These are phyloP conservation scores for Leptinotarsa juncta DNA, from an alignment of 2,888 invertebrate genomes.

Conservation along the genomic window DNA sequence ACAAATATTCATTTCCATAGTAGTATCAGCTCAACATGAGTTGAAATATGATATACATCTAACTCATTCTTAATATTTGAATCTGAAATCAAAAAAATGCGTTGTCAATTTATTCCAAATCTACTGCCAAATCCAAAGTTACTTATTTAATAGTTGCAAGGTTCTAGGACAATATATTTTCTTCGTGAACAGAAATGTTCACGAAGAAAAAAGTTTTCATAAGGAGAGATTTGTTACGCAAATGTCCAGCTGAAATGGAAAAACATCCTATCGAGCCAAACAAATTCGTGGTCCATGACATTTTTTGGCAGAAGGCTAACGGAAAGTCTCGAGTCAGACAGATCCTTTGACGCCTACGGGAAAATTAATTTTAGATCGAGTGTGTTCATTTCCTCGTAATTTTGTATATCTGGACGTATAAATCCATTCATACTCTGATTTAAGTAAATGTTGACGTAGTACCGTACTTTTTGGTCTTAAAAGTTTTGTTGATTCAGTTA, in stretches of 20 bases:
- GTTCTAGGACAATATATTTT: no score
- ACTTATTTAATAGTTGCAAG: no score
- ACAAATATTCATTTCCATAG: no score
- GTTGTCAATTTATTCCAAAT: no score
- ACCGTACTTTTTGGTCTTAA: background rate
- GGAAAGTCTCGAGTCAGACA: slow-evolving; percentile 8
- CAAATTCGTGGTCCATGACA: background rate
- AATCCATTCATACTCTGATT: background rate
- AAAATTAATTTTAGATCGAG: slow-evolving; percentile 16
- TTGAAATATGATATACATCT: no score
- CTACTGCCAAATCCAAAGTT: no score
- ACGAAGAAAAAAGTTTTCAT: background rate
- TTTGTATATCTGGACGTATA: slow-evolving; percentile 6
- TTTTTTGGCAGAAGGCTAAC: slow-evolving; percentile 8
- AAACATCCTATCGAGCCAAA: slow-evolving; percentile 7
- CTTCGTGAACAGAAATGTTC: no score
- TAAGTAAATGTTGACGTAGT: background rate
- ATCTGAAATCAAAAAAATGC: no score
- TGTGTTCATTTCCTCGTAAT: slow-evolving; percentile 13
- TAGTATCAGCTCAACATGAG: no score
- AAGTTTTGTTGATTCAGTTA: no score
- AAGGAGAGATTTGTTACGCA: background rate
- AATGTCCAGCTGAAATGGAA: slow-evolving; percentile 6
- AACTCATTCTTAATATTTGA: no score
- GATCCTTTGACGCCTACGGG: background rate